Conservation (phyloP, 2,797 vertebrate genomes). For the Mormyrops boulengeri region DNA sequence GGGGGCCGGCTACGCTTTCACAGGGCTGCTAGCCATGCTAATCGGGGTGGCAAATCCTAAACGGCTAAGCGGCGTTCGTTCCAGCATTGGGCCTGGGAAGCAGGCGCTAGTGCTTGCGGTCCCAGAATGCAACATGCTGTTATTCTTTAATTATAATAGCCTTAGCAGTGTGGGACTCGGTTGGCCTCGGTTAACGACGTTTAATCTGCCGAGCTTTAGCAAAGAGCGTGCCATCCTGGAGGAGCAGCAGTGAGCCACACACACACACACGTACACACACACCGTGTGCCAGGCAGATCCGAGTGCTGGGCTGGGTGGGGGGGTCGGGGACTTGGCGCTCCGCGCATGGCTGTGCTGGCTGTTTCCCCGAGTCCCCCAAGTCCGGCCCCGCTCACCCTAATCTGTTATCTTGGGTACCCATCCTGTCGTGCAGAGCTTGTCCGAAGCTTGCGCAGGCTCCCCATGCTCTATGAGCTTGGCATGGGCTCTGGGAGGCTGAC, state of each 20-base stretch:
- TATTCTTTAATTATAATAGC: conserved; percentile 92
- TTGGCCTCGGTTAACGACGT: conserved; percentile 56
- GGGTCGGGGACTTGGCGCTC: not conserved
- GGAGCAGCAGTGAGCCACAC: conserved; percentile 52
- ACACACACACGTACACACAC: conserved; percentile 24
- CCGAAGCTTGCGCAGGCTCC: conserved; percentile 67
- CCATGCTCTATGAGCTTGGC: conserved; percentile 73
- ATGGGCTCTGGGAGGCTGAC: conserved; percentile 70
- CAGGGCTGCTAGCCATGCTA: conserved; percentile 55
- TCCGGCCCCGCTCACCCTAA: conserved; percentile 19
- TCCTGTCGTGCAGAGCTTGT: not conserved
- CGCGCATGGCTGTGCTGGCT: not conserved
- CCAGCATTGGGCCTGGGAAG: conserved; percentile 81
- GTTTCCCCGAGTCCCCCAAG: not conserved
- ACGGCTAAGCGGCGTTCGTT: conserved; percentile 72
- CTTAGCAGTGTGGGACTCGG: conserved; percentile 63
- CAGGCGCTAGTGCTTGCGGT: conserved; percentile 91
- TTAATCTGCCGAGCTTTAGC: conserved; percentile 63
- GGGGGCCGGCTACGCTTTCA: conserved; percentile 50
- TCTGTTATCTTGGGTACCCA: conserved; percentile 7
- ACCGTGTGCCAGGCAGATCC: not conserved
- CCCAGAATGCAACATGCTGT: conserved; percentile 83
- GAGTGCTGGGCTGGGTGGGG: not conserved
- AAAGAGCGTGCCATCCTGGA: conserved; percentile 55
- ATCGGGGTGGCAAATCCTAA: conserved; percentile 63